Conservation (phyloP, 1,140 invertebrate species). For the Augochlora pura region DNA sequence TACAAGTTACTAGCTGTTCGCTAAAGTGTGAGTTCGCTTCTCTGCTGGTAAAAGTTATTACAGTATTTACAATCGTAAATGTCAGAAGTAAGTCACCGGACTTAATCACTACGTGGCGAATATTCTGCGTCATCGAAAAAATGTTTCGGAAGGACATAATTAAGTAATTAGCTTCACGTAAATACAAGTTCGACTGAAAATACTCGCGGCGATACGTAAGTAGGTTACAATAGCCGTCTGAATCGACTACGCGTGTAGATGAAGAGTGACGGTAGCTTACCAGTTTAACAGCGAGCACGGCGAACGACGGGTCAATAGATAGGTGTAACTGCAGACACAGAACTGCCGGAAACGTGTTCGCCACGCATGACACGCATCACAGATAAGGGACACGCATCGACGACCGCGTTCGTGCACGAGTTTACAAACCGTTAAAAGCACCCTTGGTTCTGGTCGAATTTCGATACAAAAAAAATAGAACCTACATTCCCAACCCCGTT, state of each 20-base stretch:
- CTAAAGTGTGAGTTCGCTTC: too few relatives aligned
- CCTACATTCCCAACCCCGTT: background rate
- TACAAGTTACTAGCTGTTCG: too few relatives aligned
- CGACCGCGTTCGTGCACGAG: constrained; percentile 44
- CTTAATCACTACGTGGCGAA: too few relatives aligned
- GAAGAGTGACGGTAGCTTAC: constrained; percentile 23
- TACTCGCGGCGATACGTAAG: too few relatives aligned
- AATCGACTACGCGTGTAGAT: background rate
- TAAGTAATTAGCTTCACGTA: too few relatives aligned
- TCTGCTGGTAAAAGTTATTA: too few relatives aligned
- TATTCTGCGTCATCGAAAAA: too few relatives aligned
- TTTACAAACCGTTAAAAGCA: constrained; percentile 61
- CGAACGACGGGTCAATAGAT: constrained; percentile 53
- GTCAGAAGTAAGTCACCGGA: too few relatives aligned
- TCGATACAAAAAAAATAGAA: background rate
- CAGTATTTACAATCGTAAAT: too few relatives aligned
- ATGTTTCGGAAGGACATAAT: too few relatives aligned
- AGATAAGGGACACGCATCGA: constrained; percentile 53
- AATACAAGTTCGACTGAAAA: background rate
- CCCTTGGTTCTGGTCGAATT: constrained; percentile 19
- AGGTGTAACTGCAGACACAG: constrained; percentile 55
- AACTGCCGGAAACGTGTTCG: constrained; percentile 63
- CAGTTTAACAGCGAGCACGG: constrained; percentile 33
- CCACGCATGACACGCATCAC: constrained; percentile 61
- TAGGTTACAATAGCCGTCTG: background rate